These are phyloP conservation scores for Dendrocincla tyrannina DNA, from an alignment of 2,797 vertebrate genomes.

Conservation along the genomic window DNA sequence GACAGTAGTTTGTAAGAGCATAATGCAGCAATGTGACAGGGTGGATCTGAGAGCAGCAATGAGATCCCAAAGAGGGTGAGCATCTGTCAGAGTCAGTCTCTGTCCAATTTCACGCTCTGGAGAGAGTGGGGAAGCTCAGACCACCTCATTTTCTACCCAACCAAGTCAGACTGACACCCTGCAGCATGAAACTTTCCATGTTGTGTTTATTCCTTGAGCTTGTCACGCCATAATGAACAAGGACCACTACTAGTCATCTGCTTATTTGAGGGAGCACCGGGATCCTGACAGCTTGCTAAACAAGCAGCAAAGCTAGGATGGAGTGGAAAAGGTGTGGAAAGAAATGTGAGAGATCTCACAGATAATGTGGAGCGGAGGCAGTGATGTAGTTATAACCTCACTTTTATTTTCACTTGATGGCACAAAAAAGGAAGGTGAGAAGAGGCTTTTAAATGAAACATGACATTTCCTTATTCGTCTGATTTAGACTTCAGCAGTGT, in stretches of 20 bases:
- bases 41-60: not conserved
- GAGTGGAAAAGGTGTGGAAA: conserved; percentile 51
- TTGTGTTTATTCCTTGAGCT: conserved; percentile 44
- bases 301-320: not conserved
- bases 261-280: not conserved
- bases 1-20: not conserved
- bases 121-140: not conserved
- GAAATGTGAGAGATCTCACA: conserved; percentile 60
- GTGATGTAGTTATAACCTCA: conserved; percentile 62
- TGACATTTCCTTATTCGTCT: conserved; percentile 72
- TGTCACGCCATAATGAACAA: conserved; percentile 56
- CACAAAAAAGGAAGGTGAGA: conserved; percentile 62
- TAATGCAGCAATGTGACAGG: not conserved
- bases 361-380: conserved; percentile 58
- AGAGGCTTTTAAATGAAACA: conserved; percentile 73
- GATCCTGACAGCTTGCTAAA: conserved; percentile 47
- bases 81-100: conserved; percentile 32
- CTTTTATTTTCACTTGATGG: conserved; percentile 70
- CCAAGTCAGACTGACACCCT: not conserved
- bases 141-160: conserved; percentile 45
- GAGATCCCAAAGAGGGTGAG: not conserved
- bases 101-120: conserved; percentile 29
- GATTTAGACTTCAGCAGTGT: conserved; percentile 64
- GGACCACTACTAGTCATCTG: conserved; percentile 30
- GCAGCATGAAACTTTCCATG: not conserved